Evolutionary conservation across 2,113 vertebrate species (phyloP).

Genomic region (Microtus oregoni): DNA sequence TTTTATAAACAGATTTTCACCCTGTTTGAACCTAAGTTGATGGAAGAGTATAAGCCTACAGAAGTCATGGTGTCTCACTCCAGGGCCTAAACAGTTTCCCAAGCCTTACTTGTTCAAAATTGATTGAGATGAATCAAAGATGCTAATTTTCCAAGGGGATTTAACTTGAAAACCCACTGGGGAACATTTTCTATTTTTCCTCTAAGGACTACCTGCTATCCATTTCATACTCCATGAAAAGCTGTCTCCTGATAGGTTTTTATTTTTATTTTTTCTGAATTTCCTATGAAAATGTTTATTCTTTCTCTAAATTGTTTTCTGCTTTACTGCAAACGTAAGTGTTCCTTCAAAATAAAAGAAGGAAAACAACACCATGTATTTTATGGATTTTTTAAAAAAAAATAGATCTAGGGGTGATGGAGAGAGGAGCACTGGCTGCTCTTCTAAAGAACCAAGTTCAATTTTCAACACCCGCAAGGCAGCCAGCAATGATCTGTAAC

Average conservation of each 20-base stretch:
- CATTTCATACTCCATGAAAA: neutral
- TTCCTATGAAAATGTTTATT: neutral
- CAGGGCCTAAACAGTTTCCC: neutral
- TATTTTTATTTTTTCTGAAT: neutral
- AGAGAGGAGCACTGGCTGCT: neutral
- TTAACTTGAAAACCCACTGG: neutral
- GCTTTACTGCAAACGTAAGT: neutral
- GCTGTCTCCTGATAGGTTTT: neutral
- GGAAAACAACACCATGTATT: neutral
- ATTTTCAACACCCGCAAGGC: neutral
- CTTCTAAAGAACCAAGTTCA: neutral
- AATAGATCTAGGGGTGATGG: neutral
- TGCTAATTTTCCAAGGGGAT: neutral
- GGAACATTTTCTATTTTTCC: neutral
- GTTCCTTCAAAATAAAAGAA: slow-evolving; percentile 27
- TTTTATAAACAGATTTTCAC: neutral
- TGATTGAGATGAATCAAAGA: neutral
- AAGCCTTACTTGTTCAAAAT: neutral
- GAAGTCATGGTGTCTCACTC: neutral
- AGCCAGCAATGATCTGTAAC: neutral
- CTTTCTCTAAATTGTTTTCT: neutral
- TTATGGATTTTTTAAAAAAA: neutral
- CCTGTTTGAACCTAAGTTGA: neutral
- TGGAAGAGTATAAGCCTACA: neutral
- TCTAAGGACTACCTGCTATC: slow-evolving; percentile 16